phyloP scores from a whole-genome alignment of 2,113 vertebrate species.

The Megaceryle maxima region DNA sequence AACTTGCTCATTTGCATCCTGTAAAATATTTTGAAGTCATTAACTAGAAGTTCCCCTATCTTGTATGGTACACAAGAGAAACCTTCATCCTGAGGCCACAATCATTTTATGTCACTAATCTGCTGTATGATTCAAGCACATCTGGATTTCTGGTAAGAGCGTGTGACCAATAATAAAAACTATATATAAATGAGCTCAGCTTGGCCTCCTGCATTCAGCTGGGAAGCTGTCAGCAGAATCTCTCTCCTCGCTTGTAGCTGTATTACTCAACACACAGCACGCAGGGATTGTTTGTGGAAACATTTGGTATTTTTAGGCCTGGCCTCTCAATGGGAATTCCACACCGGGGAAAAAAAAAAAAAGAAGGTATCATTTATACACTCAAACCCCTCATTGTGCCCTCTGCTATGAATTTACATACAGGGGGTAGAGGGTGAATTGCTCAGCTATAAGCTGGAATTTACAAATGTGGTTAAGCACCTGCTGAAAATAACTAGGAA shows the following conservation, averaged over 20 bases:
- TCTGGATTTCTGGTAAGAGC: conserved; percentile 28
- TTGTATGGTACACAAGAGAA: neutral
- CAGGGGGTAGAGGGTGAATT: neutral
- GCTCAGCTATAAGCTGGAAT: conserved; percentile 3
- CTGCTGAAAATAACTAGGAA: conserved; percentile 32
- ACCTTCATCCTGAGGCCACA: neutral
- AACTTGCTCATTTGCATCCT: conserved; percentile 7
- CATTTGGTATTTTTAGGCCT: conserved; percentile 34
- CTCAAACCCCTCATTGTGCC: neutral
- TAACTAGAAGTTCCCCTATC: neutral
- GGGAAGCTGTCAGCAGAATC: neutral
- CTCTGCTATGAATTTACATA: neutral
- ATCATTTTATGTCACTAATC: neutral
- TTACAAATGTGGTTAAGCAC: conserved; percentile 26
- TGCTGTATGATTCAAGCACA: neutral
- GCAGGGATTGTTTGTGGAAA: conserved; percentile 54
- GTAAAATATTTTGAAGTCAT: neutral
- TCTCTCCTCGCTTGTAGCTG: neutral
- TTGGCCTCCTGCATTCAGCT: neutral
- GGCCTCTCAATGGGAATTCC: conserved; percentile 46
- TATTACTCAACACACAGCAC: neutral
- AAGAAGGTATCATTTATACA: conserved; percentile 10
- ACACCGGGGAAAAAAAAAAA: neutral
- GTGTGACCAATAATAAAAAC: conserved; percentile 1
- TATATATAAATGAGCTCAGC: neutral